Percentiles rank a stretch among this genome's conserved stretches.
phyloP scores from a whole-genome alignment of 2,888 invertebrate species.

The Pimpla rufipes region DNA sequence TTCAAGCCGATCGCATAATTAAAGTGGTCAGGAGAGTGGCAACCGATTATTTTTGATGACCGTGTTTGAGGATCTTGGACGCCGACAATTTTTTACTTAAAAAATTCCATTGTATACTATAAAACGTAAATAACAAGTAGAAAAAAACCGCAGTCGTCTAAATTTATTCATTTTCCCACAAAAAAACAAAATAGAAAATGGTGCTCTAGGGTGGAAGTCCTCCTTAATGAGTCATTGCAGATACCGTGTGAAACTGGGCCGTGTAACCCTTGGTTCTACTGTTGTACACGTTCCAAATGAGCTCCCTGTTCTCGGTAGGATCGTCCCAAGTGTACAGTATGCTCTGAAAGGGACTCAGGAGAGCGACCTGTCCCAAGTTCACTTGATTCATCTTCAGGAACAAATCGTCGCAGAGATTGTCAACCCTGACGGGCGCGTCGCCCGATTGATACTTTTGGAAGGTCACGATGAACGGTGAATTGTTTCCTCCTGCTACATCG shows the following conservation, averaged over 20 bases:
- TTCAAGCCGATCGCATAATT: too few relatives aligned
- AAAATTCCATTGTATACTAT: too few relatives aligned
- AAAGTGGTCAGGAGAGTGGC: too few relatives aligned
- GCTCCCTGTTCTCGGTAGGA: constrained; percentile 90
- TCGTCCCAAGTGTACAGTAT: constrained; percentile 95
- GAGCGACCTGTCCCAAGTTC: constrained; percentile 88
- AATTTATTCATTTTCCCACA: too few relatives aligned
- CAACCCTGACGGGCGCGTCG: constrained; percentile 93
- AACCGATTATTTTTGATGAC: too few relatives aligned
- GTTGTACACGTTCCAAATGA: constrained; percentile 94
- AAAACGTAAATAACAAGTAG: too few relatives aligned
- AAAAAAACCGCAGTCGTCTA: too few relatives aligned
- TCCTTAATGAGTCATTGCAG: neutral
- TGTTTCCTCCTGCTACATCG: constrained; percentile 91
- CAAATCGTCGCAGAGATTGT: constrained; percentile 94
- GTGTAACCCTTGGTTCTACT: constrained; percentile 91
- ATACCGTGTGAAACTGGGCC: constrained; percentile 90
- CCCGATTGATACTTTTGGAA: constrained; percentile 92
- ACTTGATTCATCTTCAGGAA: constrained; percentile 92
- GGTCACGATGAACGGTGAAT: constrained; percentile 90
- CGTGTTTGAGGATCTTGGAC: too few relatives aligned
- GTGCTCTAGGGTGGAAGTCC: too few relatives aligned
- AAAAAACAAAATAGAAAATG: too few relatives aligned
- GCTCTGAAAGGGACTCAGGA: constrained; percentile 91
- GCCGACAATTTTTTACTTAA: too few relatives aligned